These are phyloP conservation scores for Cerastis rubricosa DNA, from an alignment of 2,888 invertebrate species.

Conservation along the genomic window DNA sequence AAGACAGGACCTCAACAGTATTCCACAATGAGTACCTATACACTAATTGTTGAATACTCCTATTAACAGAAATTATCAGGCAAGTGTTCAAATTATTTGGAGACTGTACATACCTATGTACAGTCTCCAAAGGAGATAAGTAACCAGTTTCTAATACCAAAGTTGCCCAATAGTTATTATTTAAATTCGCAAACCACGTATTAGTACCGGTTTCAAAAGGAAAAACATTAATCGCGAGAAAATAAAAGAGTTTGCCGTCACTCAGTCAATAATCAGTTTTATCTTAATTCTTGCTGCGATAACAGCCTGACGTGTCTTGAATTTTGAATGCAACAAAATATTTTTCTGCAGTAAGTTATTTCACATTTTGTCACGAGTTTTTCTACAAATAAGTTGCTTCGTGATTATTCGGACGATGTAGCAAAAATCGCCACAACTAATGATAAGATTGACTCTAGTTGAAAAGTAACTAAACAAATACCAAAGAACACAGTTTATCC, in stretches of 20 bases:
- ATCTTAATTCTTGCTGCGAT: conserved; percentile 4
- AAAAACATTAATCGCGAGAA: not conserved
- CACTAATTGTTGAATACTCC: not conserved
- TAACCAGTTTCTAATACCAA: too few relatives aligned
- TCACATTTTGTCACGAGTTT: not conserved
- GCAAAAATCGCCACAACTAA: not conserved
- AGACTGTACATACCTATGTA: too few relatives aligned
- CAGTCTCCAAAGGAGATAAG: too few relatives aligned
- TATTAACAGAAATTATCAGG: not conserved
- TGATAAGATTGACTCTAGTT: not conserved
- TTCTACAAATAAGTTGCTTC: not conserved
- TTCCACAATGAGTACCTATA: not conserved
- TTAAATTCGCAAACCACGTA: not conserved
- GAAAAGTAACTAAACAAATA: not conserved
- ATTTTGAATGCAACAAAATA: conserved; percentile 2
- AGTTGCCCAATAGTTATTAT: not conserved
- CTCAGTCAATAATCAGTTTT: conserved; percentile 5
- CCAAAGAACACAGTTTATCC: not conserved
- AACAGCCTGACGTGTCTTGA: not conserved
- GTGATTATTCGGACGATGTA: not conserved
- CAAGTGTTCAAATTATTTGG: not conserved
- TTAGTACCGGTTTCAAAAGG: not conserved
- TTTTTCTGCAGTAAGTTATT: not conserved
- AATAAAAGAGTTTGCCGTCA: not conserved
- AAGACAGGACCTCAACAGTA: not conserved